Percentiles rank a stretch among this genome's conserved stretches.
Conservation (phyloP, 2,113 vertebrate genomes). For the Stigmatopora nigra region DNA sequence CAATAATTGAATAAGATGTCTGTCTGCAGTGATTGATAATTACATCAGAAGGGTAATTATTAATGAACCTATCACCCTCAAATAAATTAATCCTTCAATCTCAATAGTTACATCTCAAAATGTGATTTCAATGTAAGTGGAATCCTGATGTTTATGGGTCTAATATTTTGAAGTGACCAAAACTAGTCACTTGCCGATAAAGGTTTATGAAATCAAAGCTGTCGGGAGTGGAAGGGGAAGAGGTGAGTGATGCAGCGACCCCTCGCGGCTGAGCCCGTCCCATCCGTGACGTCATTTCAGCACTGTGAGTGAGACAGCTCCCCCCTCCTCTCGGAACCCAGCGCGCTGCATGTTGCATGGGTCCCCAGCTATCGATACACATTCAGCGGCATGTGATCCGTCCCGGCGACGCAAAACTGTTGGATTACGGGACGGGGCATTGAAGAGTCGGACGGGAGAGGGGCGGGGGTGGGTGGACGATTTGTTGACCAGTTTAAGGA, state of each 20-base stretch:
- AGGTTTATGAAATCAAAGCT: too few species aligned
- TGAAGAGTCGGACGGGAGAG: constrained; percentile 32
- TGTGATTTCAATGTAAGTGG: too few species aligned
- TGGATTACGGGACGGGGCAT: constrained; percentile 35
- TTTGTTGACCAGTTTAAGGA: constrained; percentile 29
- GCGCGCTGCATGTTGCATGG: constrained; percentile 65
- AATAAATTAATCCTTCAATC: too few species aligned
- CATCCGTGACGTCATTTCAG: constrained; percentile 73
- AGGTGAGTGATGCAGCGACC: constrained; percentile 42
- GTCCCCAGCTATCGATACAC: constrained; percentile 65
- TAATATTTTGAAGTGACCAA: too few species aligned
- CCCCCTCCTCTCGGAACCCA: constrained; percentile 54
- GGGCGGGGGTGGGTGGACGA: constrained; percentile 18
- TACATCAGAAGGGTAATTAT: too few species aligned
- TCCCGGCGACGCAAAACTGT: constrained; percentile 53
- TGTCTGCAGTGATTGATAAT: too few species aligned
- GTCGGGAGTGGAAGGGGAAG: too few species aligned
- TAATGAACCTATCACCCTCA: too few species aligned
- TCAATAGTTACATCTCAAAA: too few species aligned
- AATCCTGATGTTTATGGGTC: too few species aligned
- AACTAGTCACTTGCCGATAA: too few species aligned
- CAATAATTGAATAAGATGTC: too few species aligned
- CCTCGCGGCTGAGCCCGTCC: constrained; percentile 44
- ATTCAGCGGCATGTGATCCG: constrained; percentile 63
- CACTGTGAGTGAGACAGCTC: constrained; percentile 71